Evolutionary conservation across 2,113 vertebrate species (phyloP).

Genomic region (Passerina amoena): DNA sequence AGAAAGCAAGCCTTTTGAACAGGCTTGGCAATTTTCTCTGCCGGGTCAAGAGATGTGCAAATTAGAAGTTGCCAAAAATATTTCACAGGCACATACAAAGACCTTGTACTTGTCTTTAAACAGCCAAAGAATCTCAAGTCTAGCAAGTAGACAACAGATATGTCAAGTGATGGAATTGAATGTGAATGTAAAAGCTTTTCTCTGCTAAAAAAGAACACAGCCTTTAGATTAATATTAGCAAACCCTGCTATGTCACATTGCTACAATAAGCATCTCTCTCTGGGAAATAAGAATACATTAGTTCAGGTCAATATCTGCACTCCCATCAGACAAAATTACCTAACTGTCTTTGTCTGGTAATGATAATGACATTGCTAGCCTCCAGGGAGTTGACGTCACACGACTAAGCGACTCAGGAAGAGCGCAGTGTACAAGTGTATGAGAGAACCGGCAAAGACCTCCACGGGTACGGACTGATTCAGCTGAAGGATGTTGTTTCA

Average conservation of each 20-base stretch:
- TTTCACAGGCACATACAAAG: not conserved
- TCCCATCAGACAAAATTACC: constrained; percentile 61
- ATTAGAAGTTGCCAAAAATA: constrained; percentile 51
- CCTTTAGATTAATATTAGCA: constrained; percentile 41
- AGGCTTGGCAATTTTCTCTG: constrained; percentile 3
- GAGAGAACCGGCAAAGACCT: not conserved
- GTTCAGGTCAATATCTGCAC: constrained; percentile 61
- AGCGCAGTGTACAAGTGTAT: not conserved
- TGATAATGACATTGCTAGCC: constrained; percentile 44
- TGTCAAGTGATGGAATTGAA: constrained; percentile 35
- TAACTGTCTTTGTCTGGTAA: constrained; percentile 65
- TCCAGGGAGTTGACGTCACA: constrained; percentile 50
- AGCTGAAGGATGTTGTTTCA: not conserved
- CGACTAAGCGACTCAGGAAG: constrained; percentile 10
- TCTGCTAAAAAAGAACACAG: constrained; percentile 19
- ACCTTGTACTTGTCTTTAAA: constrained; percentile 41
- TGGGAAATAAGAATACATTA: constrained; percentile 60
- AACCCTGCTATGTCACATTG: constrained; percentile 22
- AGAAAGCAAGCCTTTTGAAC: not conserved
- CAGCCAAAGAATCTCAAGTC: constrained; percentile 18
- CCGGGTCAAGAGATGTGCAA: constrained; percentile 29
- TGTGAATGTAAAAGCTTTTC: constrained; percentile 42
- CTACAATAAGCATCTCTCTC: constrained; percentile 57
- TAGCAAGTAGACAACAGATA: constrained; percentile 1
- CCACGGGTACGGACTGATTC: not conserved